phyloP scores from a whole-genome alignment of 2,113 vertebrate species.

The Globicephala melas region DNA sequence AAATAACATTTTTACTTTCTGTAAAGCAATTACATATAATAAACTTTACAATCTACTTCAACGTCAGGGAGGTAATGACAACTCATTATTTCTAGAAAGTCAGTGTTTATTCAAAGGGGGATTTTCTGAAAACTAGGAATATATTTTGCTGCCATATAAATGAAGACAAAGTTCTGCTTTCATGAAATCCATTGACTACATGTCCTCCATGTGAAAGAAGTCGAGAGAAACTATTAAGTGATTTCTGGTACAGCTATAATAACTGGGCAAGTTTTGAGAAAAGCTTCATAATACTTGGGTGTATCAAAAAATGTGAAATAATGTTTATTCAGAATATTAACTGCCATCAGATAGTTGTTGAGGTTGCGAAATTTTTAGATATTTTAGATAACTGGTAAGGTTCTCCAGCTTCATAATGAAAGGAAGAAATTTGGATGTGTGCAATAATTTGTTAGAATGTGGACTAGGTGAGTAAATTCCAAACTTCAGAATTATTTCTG shows the following conservation, averaged over 20 bases:
- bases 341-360: not conserved
- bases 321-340: not conserved
- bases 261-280: not conserved
- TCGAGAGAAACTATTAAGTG: not conserved
- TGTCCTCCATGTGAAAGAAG: not conserved
- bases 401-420: not conserved
- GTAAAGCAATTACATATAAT: not conserved
- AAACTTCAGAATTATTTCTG: not conserved
- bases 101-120: not conserved
- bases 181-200: not conserved
- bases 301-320: not conserved
- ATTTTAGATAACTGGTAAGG: not conserved
- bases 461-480: not conserved
- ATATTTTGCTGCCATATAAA: not conserved
- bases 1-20: not conserved
- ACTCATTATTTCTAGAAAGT: not conserved
- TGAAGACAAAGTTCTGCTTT: not conserved
- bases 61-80: not conserved
- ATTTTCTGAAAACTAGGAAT: not conserved
- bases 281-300: not conserved
- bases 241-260: not conserved
- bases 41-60: not conserved
- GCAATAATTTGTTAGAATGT: not conserved
- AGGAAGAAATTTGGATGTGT: not conserved
- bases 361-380: not conserved